Percentiles rank a stretch among this genome's conserved stretches.
These are phyloP conservation scores for Pseudomyrmex cubaensis DNA, from an alignment of 1,140 invertebrate species.

Conservation along the genomic window DNA sequence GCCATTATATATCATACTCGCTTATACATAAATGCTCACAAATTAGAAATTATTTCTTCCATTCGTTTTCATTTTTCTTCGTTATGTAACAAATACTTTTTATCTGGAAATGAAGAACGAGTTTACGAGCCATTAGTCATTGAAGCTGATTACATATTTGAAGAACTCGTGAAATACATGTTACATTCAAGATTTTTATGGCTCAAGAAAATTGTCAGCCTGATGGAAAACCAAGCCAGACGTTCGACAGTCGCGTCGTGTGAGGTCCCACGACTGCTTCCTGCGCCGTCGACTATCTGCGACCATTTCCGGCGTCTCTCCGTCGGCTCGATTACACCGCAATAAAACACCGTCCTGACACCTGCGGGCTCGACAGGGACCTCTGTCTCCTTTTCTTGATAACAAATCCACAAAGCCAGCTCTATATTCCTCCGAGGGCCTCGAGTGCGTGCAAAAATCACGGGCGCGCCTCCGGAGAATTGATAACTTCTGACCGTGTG, in stretches of 20 bases:
- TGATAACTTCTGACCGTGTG: slow-evolving; percentile 50
- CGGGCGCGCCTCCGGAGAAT: slow-evolving; percentile 9
- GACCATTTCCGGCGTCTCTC: slow-evolving; percentile 79
- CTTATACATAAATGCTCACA: background rate
- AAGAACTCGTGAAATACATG: background rate
- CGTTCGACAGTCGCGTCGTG: slow-evolving; percentile 64
- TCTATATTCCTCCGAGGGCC: slow-evolving; percentile 62
- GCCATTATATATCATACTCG: background rate
- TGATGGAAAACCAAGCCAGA: slow-evolving; percentile 50
- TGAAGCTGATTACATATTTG: background rate
- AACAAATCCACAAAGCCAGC: slow-evolving; percentile 74
- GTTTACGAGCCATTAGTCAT: background rate
- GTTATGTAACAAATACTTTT: background rate
- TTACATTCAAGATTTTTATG: slow-evolving; percentile 2
- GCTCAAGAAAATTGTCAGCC: slow-evolving; percentile 4
- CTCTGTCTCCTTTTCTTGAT: slow-evolving; percentile 69
- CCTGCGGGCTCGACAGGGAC: slow-evolving; percentile 77
- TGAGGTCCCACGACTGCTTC: slow-evolving; percentile 76
- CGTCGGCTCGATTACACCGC: slow-evolving; percentile 79
- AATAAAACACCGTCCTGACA: slow-evolving; percentile 81
- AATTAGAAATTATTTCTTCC: slow-evolving; percentile 1
- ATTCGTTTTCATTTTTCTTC: background rate
- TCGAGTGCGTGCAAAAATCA: slow-evolving; percentile 35
- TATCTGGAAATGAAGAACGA: background rate
- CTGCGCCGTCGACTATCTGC: slow-evolving; percentile 75